Conservation (phyloP, 1,140 invertebrate genomes). For the Lamellibrachia luymesi region DNA sequence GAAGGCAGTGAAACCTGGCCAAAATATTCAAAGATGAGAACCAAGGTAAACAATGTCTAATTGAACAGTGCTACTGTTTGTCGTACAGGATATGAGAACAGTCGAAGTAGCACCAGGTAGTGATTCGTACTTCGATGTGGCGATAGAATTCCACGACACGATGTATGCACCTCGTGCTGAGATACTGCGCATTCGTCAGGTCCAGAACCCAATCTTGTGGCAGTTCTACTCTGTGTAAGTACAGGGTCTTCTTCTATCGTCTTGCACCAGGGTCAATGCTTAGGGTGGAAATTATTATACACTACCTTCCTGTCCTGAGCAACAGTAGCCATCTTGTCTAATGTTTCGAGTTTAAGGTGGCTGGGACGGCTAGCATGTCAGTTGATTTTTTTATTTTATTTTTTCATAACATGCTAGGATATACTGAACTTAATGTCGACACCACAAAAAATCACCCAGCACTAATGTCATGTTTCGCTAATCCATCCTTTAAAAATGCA, state of each 20-base stretch:
- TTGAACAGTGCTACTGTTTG: background rate
- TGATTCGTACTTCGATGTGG: background rate
- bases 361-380: no score
- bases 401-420: no score
- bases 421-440: no score
- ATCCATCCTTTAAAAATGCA: no score
- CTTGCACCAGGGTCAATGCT: background rate
- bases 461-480: no score
- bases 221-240: conserved; percentile 3
- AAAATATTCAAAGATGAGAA: no score
- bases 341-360: background rate
- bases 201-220: conserved; percentile 14
- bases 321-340: background rate
- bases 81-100: background rate
- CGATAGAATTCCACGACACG: background rate
- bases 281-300: background rate
- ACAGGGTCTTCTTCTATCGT: background rate
- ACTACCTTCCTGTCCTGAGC: background rate
- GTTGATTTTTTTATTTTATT: no score
- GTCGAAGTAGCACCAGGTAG: background rate
- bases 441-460: no score
- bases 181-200: background rate
- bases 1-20: no score
- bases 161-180: background rate
- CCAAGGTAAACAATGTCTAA: no score